Conservation (phyloP, 1,140 invertebrate genomes). For the Drosophila santomea region DNA sequence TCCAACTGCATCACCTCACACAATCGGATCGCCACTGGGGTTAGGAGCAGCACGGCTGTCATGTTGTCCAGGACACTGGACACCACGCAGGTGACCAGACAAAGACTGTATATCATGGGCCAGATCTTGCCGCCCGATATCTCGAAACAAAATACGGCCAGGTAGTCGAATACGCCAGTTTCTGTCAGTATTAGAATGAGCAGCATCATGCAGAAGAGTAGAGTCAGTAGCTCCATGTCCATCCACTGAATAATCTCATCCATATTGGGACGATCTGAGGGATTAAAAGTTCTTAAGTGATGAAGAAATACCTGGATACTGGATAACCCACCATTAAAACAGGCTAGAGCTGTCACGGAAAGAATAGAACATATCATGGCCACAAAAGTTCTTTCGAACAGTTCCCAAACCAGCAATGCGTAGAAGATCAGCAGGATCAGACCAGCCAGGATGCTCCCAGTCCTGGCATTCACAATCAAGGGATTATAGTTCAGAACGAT, state of each 20-base stretch:
- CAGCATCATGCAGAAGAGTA: conserved; percentile 94
- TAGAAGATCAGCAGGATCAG: conserved; percentile 89
- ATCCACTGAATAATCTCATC: conserved; percentile 91
- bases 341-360: conserved; percentile 89
- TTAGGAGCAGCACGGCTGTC: conserved; percentile 91
- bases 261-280: conserved; percentile 88
- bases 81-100: conserved; percentile 89
- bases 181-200: conserved; percentile 91
- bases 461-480: conserved; percentile 86
- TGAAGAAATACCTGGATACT: not conserved
- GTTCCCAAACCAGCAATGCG: conserved; percentile 91
- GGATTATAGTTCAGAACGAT: conserved; percentile 85
- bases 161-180: conserved; percentile 92
- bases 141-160: conserved; percentile 90
- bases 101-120: conserved; percentile 90
- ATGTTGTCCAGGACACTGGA: conserved; percentile 93
- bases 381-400: conserved; percentile 90
- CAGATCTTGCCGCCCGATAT: conserved; percentile 90
- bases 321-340: conserved; percentile 85
- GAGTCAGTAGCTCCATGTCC: conserved; percentile 91
- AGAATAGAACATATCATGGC: conserved; percentile 90
- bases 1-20: conserved; percentile 93
- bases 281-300: not conserved
- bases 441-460: conserved; percentile 89
- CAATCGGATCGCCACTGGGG: conserved; percentile 91